Conservation (phyloP, 2,888 invertebrate genomes). For the Drosophila parthenogenetica region DNA sequence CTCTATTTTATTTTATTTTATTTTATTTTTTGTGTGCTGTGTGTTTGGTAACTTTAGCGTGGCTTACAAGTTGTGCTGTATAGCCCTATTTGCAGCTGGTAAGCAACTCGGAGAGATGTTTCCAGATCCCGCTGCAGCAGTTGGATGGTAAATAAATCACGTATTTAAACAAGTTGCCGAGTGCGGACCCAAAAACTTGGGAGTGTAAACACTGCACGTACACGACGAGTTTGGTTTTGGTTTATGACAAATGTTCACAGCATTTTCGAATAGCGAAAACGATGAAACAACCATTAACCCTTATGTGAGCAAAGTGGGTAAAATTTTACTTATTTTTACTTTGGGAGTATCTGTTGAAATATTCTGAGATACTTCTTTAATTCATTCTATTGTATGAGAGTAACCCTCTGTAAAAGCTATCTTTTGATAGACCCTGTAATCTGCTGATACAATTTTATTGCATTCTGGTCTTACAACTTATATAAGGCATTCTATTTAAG, state of each 20-base stretch:
- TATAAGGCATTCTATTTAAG: conserved; percentile 8
- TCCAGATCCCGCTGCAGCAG: conserved; percentile 39
- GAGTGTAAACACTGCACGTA: conserved; percentile 76
- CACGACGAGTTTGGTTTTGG: conserved; percentile 64
- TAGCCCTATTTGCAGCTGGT: conserved; percentile 46
- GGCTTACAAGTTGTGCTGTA: conserved; percentile 38
- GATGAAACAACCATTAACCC: conserved; percentile 4
- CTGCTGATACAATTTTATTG: background rate
- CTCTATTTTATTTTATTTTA: conserved; percentile 21
- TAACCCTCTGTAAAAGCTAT: no score
- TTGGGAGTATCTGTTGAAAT: no score
- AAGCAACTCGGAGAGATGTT: conserved; percentile 8
- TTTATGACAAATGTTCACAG: conserved; percentile 76
- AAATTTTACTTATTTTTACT: no score
- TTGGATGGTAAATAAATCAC: conserved; percentile 77
- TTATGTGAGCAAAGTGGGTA: background rate
- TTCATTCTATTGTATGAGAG: no score
- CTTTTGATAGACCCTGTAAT: no score
- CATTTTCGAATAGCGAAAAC: conserved; percentile 33
- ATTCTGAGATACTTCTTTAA: no score
- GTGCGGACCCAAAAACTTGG: conserved; percentile 53
- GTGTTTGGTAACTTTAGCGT: conserved; percentile 60
- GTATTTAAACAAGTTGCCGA: conserved; percentile 79
- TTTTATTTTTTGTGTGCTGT: conserved; percentile 18
- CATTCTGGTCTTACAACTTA: background rate